These are phyloP conservation scores for Chloroclystis v-ata DNA, from an alignment of 2,888 invertebrate genomes.

Conservation along the genomic window DNA sequence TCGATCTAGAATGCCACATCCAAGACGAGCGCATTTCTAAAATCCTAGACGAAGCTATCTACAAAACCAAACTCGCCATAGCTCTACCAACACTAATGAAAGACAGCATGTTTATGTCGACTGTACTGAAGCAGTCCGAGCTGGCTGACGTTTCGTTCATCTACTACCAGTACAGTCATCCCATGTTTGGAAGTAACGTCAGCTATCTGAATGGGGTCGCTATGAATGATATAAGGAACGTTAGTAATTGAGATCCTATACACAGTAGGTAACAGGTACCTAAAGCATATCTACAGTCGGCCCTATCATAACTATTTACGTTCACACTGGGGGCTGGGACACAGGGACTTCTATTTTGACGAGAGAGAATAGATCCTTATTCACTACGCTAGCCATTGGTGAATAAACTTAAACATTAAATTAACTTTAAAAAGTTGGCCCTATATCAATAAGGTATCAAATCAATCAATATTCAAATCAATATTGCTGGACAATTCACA, in stretches of 20 bases:
- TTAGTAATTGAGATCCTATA: conserved; percentile 30
- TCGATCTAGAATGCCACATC: conserved; percentile 35
- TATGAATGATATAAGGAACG: conserved; percentile 61
- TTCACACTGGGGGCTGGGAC: no score
- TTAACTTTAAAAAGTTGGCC: no score
- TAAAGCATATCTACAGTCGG: no score
- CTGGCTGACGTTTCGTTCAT: conserved; percentile 63
- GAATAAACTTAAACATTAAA: no score
- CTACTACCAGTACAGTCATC: conserved; percentile 66
- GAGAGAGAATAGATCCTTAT: no score
- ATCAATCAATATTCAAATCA: no score
- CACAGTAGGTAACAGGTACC: no score
- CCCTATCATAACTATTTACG: no score
- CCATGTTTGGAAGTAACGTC: conserved; percentile 55
- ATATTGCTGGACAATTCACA: no score
- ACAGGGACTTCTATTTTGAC: no score
- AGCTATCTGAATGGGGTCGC: conserved; percentile 51
- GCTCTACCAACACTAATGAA: conserved; percentile 56
- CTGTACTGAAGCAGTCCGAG: conserved; percentile 44
- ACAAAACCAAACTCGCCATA: conserved; percentile 57
- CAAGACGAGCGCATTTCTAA: conserved; percentile 74
- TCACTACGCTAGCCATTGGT: no score
- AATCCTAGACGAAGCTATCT: conserved; percentile 67
- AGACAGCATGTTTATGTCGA: conserved; percentile 49
- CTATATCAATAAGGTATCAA: no score